Evolutionary conservation across 2,113 vertebrate genomes (phyloP).

Genomic region (Sakesphorus luctuosus): DNA sequence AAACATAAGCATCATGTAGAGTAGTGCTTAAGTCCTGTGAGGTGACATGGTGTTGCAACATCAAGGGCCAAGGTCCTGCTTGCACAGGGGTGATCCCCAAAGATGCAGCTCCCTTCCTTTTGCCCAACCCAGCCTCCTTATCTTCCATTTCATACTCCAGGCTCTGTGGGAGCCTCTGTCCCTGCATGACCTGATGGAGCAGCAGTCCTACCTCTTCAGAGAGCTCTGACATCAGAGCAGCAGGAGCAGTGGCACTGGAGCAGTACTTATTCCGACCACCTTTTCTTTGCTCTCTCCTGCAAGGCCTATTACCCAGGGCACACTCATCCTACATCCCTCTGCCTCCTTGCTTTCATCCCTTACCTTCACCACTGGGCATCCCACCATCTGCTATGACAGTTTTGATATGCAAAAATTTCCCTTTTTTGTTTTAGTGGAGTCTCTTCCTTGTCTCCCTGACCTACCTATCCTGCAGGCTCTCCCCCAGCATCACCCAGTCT

Average conservation of each 20-base stretch:
- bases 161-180: background rate
- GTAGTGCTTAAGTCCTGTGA: background rate
- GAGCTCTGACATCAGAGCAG: background rate
- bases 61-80: background rate
- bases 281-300: background rate
- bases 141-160: slow-evolving; percentile 21
- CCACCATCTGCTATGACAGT: background rate
- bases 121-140: slow-evolving; percentile 12
- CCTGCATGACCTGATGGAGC: background rate
- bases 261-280: background rate
- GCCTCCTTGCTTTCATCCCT: background rate
- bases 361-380: fast-evolving
- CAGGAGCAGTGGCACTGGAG: background rate
- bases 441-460: background rate
- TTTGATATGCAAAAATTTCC: background rate
- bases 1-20: background rate
- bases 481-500: background rate
- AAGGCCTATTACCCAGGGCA: background rate
- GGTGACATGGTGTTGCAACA: background rate
- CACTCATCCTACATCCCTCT: background rate
- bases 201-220: background rate
- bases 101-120: background rate
- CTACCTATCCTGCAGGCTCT: background rate
- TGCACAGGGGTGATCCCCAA: background rate
- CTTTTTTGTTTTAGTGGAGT: background rate